Conservation (phyloP, 2,797 vertebrate genomes). For the Phrynocephalus vlangalii region DNA sequence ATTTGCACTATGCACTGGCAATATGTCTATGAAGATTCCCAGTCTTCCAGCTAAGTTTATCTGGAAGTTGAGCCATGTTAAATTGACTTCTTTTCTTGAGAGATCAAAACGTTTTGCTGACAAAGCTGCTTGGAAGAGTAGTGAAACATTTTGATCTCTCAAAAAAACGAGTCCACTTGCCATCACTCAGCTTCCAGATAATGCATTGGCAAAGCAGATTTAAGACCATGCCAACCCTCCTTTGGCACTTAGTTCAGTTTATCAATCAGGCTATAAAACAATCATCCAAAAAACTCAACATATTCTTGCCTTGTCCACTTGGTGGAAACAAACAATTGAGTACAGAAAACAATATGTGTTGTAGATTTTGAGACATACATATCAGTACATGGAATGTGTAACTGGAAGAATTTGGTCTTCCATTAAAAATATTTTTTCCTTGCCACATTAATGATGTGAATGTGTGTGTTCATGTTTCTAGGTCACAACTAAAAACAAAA, state of each 20-base stretch:
- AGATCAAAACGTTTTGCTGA: too few relatives aligned
- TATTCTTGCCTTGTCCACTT: conserved; percentile 17
- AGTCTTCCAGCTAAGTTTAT: too few relatives aligned
- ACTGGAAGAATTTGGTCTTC: not conserved
- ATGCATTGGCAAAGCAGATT: not conserved
- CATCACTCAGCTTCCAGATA: too few relatives aligned
- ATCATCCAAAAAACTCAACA: conserved; percentile 14
- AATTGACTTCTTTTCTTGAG: too few relatives aligned
- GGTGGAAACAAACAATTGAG: conserved; percentile 17
- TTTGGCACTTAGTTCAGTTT: conserved; percentile 29
- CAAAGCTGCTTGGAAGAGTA: too few relatives aligned
- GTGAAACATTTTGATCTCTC: too few relatives aligned
- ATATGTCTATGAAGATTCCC: too few relatives aligned
- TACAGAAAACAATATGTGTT: conserved; percentile 20
- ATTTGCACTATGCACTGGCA: conserved; percentile 10
- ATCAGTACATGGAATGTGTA: not conserved
- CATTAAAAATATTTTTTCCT: not conserved
- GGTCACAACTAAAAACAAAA: conserved; percentile 28
- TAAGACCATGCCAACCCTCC: conserved; percentile 11
- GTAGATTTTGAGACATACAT: not conserved
- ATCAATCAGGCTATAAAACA: conserved; percentile 30
- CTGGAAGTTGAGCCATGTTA: too few relatives aligned
- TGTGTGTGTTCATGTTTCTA: conserved; percentile 33
- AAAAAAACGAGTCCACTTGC: too few relatives aligned
- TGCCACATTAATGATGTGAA: conserved; percentile 19